Evolutionary conservation across 2,888 invertebrate species (phyloP).

Genomic region (Thymelicus acteon): DNA sequence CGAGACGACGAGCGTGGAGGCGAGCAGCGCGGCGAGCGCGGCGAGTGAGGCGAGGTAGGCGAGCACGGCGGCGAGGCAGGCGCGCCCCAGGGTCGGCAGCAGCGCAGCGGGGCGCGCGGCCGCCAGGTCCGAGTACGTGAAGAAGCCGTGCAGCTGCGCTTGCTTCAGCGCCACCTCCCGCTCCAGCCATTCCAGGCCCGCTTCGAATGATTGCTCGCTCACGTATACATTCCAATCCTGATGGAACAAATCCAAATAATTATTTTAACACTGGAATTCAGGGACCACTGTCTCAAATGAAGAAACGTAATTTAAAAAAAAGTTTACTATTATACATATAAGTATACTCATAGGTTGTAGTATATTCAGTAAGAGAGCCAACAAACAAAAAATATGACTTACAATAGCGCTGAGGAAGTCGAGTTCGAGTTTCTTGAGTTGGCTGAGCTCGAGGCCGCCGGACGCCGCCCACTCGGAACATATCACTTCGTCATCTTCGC

Average conservation of each 20-base stretch:
- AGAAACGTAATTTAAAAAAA: too few species aligned
- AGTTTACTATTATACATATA: too few species aligned
- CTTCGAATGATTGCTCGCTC: constrained; percentile 89
- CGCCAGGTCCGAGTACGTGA: constrained; percentile 92
- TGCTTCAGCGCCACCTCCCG: constrained; percentile 89
- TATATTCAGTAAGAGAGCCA: not conserved
- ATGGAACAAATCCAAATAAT: constrained; percentile 44
- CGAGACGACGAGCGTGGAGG: constrained; percentile 53
- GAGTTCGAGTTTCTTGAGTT: constrained; percentile 93
- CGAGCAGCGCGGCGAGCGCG: constrained; percentile 49
- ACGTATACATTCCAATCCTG: constrained; percentile 96
- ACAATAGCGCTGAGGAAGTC: constrained; percentile 96
- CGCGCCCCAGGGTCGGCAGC: constrained; percentile 52
- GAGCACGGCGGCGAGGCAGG: constrained; percentile 44
- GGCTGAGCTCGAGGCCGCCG: constrained; percentile 89
- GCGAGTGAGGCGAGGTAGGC: constrained; percentile 46
- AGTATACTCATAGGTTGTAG: too few species aligned
- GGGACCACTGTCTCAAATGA: too few species aligned
- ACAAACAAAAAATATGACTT: constrained; percentile 66
- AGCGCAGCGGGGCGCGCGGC: constrained; percentile 80
- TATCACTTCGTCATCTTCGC: constrained; percentile 95
- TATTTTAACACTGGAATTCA: too few species aligned
- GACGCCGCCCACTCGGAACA: constrained; percentile 97
- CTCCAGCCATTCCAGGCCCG: constrained; percentile 88
- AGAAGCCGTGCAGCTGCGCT: constrained; percentile 90